phyloP scores from a whole-genome alignment of 2,888 invertebrate species.

The Fragum whitleyi region DNA sequence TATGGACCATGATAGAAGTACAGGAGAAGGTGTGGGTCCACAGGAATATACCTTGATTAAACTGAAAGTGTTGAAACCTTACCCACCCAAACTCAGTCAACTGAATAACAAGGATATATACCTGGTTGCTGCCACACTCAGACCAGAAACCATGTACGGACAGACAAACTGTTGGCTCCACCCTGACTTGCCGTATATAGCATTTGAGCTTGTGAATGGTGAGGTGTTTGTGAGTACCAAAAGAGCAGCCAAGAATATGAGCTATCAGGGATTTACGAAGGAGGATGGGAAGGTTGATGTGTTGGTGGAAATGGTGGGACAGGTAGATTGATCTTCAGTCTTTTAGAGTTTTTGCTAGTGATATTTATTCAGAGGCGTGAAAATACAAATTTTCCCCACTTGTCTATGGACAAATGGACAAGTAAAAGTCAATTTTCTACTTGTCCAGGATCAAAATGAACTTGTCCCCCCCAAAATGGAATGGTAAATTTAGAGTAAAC shows the following conservation, averaged over 20 bases:
- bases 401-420: too few relatives aligned
- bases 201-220: constrained; percentile 89
- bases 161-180: constrained; percentile 99
- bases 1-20: constrained; percentile 99
- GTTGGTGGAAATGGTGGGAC: constrained; percentile 86
- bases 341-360: too few relatives aligned
- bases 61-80: constrained; percentile 92
- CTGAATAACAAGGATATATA: constrained; percentile 86
- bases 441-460: too few relatives aligned
- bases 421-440: too few relatives aligned
- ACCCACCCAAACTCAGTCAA: constrained; percentile 88
- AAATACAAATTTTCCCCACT: too few relatives aligned
- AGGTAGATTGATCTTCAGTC: constrained; percentile 72
- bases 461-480: too few relatives aligned
- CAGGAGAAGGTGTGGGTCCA: constrained; percentile 98
- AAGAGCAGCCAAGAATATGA: constrained; percentile 96
- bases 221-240: constrained; percentile 94
- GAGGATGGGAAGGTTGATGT: constrained; percentile 92
- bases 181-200: constrained; percentile 97
- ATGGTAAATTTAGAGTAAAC: too few relatives aligned
- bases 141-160: constrained; percentile 99
- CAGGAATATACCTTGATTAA: constrained; percentile 99
- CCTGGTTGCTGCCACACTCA: constrained; percentile 98
- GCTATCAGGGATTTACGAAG: constrained; percentile 95
- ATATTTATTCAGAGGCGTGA: too few relatives aligned